Evolutionary conservation across 2,797 vertebrate genomes (phyloP), one percentile per base, ranked within the genome.

Genomic region (Galaxias olidus): DNA sequence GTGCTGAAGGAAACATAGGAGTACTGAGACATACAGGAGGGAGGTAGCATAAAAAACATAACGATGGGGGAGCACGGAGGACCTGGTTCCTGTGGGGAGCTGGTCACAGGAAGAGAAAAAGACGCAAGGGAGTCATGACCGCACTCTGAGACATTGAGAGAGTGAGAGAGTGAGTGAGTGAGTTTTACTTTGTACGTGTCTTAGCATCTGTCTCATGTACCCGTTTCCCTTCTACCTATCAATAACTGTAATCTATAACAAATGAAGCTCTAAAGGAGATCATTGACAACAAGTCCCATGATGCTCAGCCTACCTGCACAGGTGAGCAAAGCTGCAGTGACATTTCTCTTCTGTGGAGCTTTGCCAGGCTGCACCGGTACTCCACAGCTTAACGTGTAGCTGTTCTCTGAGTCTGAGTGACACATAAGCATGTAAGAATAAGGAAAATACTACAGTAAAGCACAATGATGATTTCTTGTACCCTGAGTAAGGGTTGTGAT

Each of bases 321-420:
- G 82, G 84, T 82, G 63, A 86, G 88, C 65, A 83, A 66, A 1
- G 86, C 72, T 2, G 81, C 7, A 0, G 89, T 94, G 0, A 50
- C 9, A 0, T 96, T 97, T 75, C 80, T 93, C 66, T 90, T 93
- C 62, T 86, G 92, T 2, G 76, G 85, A 0, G 68, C 73, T 89
- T 93, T 98, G 79, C 90, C 87, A 19, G 91, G 84, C 61, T 94
- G 94, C 41, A 91, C 71, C 0, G 95, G 94, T 6, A 95, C 59
- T 0, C 96, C 97, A 0, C 97, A 98, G 87, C 94, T 98, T 77
- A 98, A 87, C 0, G 94, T 88, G 84, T 98, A 98, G 85, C 95
- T 96, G 86, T 93, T 96, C 76, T 98, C 97, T 0, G 95, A 95
- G 84, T 96, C 96, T 98, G 88, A 5, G 14, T 73, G 67, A 46